Evolutionary conservation across 2,113 vertebrate species (phyloP).

Genomic region (Poeciliopsis turrubarensis): DNA sequence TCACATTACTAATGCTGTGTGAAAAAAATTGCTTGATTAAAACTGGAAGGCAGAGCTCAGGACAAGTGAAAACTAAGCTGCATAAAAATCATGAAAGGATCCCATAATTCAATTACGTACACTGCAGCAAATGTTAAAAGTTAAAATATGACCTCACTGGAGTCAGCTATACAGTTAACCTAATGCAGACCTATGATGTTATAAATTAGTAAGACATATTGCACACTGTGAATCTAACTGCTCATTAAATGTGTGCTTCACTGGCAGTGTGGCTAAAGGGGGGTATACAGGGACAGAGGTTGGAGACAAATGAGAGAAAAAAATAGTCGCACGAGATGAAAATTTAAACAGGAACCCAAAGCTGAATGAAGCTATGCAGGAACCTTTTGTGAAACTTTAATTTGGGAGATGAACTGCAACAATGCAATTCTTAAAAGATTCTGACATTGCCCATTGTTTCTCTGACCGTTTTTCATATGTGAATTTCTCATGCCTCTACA

Average conservation of each 20-base stretch:
- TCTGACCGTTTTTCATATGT: too few relatives aligned
- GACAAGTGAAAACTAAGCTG: neutral
- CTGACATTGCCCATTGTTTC: too few relatives aligned
- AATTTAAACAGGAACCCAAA: conserved; percentile 6
- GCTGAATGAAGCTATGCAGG: neutral
- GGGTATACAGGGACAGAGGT: conserved; percentile 19
- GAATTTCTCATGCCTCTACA: too few relatives aligned
- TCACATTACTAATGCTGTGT: neutral
- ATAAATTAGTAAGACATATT: conserved; percentile 28
- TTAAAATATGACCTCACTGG: conserved; percentile 16
- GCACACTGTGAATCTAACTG: conserved; percentile 16
- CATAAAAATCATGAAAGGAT: neutral
- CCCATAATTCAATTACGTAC: neutral
- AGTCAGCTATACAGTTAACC: conserved; percentile 21
- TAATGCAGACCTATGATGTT: conserved; percentile 11
- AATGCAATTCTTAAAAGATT: neutral
- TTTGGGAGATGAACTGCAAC: neutral
- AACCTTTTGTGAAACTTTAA: neutral
- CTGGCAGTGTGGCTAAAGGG: conserved; percentile 29
- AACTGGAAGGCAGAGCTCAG: neutral
- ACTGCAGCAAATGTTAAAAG: conserved; percentile 6
- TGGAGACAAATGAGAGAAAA: conserved; percentile 11
- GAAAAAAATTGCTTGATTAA: neutral
- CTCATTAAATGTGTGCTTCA: conserved; percentile 9
- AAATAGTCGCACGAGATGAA: neutral